Conservation (phyloP, 2,797 vertebrate species). For the Sebastes iracundus region DNA sequence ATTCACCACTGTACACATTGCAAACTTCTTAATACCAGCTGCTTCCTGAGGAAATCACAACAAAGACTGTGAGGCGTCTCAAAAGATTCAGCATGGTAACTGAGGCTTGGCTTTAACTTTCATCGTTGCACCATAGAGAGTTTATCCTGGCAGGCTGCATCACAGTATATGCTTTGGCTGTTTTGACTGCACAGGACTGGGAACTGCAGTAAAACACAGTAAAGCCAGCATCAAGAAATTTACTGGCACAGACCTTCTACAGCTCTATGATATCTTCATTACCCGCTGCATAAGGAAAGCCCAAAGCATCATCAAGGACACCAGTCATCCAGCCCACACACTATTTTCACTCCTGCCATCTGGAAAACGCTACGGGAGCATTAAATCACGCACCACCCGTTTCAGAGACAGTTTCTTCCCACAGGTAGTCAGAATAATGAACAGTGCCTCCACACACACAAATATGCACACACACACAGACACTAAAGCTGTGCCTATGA, state of each 20-base stretch:
- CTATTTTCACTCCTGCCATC: constrained; percentile 65
- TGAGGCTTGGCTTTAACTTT: constrained; percentile 29
- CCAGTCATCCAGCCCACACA: constrained; percentile 70
- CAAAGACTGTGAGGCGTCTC: constrained; percentile 31
- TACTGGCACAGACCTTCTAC: constrained; percentile 39
- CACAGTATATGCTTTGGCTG: constrained; percentile 17
- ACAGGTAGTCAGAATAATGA: constrained; percentile 67
- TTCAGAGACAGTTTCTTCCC: constrained; percentile 64
- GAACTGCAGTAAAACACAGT: constrained; percentile 30
- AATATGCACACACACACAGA: neutral
- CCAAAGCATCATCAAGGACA: constrained; percentile 72
- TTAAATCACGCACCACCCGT: constrained; percentile 66
- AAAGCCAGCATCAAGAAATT: constrained; percentile 52
- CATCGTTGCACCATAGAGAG: constrained; percentile 8
- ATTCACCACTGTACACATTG: constrained; percentile 3
- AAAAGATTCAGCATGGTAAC: constrained; percentile 31
- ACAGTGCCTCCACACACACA: constrained; percentile 33
- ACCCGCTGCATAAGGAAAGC: constrained; percentile 63
- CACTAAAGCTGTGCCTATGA: neutral
- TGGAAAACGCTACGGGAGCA: constrained; percentile 66
- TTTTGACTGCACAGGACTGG: constrained; percentile 35
- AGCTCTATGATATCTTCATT: constrained; percentile 69
- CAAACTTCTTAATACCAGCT: constrained; percentile 9
- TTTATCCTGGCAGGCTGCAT: constrained; percentile 37
- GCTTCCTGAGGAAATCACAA: constrained; percentile 37